Evolutionary conservation across 2,888 invertebrate genomes (phyloP).

Genomic region (Margaritifera margaritifera): DNA sequence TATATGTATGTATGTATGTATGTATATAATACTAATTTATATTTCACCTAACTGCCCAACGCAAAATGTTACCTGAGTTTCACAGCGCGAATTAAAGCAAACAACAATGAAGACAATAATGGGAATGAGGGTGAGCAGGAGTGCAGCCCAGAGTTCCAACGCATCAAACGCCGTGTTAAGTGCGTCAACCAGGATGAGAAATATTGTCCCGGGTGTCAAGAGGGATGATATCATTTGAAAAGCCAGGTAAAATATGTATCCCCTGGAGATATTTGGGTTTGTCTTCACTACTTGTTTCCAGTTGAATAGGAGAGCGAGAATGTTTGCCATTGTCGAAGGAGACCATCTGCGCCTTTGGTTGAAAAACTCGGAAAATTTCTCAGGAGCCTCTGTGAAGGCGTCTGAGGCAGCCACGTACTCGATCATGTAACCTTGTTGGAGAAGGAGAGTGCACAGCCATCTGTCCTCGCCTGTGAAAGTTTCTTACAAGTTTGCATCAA

Average conservation of each 20-base stretch:
- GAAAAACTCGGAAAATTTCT: conserved; percentile 82
- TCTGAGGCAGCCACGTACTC: conserved; percentile 99
- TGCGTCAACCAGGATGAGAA: conserved; percentile 81
- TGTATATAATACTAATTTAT: too few relatives aligned
- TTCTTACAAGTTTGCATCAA: too few relatives aligned
- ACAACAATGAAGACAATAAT: conserved; percentile 52
- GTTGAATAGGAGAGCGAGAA: conserved; percentile 85
- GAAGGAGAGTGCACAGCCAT: conserved; percentile 95
- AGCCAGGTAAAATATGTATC: conserved; percentile 63
- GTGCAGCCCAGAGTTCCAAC: conserved; percentile 41
- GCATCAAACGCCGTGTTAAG: conserved; percentile 74
- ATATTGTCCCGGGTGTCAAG: conserved; percentile 86
- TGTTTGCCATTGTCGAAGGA: conserved; percentile 98
- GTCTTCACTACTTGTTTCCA: conserved; percentile 80
- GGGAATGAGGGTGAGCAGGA: conserved; percentile 75
- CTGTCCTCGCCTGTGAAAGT: conserved; percentile 88
- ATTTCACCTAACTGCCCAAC: too few relatives aligned
- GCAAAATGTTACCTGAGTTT: conserved; percentile 78
- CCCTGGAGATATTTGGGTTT: conserved; percentile 92
- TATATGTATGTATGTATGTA: too few relatives aligned
- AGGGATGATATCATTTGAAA: conserved; percentile 82
- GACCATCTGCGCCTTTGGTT: conserved; percentile 99
- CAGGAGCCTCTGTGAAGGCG: conserved; percentile 98
- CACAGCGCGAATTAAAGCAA: conserved; percentile 44
- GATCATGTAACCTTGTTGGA: conserved; percentile 97